Evolutionary conservation across 2,113 vertebrate genomes (phyloP).

Genomic region (Notothenia rossii): DNA sequence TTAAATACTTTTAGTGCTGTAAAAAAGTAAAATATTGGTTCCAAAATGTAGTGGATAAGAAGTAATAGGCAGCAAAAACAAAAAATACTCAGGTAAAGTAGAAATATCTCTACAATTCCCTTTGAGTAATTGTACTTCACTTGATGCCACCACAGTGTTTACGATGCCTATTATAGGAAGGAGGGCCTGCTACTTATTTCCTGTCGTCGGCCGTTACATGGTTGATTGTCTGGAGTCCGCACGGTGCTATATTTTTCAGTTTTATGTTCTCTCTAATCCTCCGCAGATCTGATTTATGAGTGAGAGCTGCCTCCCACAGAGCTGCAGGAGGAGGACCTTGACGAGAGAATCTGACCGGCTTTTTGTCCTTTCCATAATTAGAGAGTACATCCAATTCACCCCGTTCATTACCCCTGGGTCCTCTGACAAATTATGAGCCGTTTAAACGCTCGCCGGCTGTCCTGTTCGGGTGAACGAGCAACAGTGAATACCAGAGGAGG

Average conservation of each 20-base stretch:
- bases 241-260: conserved; percentile 48
- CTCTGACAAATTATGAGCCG: conserved; percentile 62
- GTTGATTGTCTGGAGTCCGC: conserved; percentile 50
- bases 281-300: conserved; percentile 71
- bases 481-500: conserved; percentile 30
- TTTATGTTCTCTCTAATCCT: conserved; percentile 66
- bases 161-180: conserved; percentile 34
- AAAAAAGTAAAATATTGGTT: no score
- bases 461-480: conserved; percentile 53
- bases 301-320: conserved; percentile 50
- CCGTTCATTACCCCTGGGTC: conserved; percentile 74
- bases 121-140: no score
- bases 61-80: no score
- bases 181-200: conserved; percentile 27
- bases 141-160: conserved; percentile 35
- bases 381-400: conserved; percentile 72
- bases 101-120: no score
- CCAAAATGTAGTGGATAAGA: no score
- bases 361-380: conserved; percentile 80
- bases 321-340: conserved; percentile 63
- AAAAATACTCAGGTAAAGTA: no score
- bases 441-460: conserved; percentile 51
- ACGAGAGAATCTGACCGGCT: conserved; percentile 63
- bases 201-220: conserved; percentile 39
- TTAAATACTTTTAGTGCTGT: no score